These are phyloP conservation scores for Sprattus sprattus DNA, from an alignment of 2,113 vertebrate species.

Conservation along the genomic window DNA sequence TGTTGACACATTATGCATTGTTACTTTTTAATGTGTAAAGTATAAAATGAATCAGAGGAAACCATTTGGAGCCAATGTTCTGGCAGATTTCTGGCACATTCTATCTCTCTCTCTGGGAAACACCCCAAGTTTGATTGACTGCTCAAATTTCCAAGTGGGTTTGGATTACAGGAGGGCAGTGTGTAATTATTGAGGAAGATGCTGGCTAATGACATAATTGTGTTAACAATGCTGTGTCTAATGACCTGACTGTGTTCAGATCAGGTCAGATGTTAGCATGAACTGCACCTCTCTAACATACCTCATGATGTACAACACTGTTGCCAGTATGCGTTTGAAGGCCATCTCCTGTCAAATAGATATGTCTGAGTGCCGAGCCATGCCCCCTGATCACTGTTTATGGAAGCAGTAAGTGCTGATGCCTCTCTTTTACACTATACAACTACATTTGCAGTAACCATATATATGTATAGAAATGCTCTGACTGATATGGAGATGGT, in stretches of 20 bases:
- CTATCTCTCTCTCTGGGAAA: not conserved
- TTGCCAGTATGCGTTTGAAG: not conserved
- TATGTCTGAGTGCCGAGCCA: not conserved
- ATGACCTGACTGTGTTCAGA: no score
- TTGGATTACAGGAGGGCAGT: slow-evolving; percentile 23
- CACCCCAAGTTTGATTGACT: slow-evolving; percentile 20
- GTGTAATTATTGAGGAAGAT: not conserved
- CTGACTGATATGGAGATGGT: not conserved
- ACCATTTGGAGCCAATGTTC: not conserved
- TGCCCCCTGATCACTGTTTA: no score
- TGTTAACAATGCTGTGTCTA: no score
- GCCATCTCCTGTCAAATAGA: no score
- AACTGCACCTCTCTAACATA: no score
- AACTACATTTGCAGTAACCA: no score
- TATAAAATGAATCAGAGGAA: not conserved
- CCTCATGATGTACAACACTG: not conserved
- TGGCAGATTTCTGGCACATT: not conserved
- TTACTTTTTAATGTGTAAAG: not conserved
- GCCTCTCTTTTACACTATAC: no score
- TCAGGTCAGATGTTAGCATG: no score
- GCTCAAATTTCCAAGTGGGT: slow-evolving; percentile 5
- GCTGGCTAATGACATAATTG: not conserved
- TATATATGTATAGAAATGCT: no score
- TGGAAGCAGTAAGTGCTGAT: no score
- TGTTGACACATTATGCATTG: slow-evolving; percentile 7